A percentile compares a stretch with the other conserved stretches of the same genome.
Conservation (phyloP, 2,113 vertebrate genomes). For the Nothoprocta pentlandii region DNA sequence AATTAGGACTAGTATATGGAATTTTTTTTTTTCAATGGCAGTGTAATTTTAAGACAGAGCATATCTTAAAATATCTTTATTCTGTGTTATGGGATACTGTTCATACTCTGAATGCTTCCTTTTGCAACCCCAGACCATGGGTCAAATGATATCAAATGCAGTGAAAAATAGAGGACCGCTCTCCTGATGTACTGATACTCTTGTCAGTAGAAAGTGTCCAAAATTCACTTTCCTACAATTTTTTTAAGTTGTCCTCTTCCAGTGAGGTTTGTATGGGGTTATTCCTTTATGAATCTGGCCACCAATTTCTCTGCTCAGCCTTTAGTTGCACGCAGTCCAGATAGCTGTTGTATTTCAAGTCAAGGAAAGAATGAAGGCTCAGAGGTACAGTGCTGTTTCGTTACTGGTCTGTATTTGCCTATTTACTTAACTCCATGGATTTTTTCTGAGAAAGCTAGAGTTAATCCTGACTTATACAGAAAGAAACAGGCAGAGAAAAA, state of each 20-base stretch:
- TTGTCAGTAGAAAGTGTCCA: background rate
- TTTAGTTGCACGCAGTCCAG: background rate
- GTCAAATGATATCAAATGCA: background rate
- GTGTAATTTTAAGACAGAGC: background rate
- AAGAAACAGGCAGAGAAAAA: background rate
- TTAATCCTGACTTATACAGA: background rate
- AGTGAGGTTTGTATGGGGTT: fast-evolving
- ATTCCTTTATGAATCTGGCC: background rate
- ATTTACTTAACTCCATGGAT: background rate
- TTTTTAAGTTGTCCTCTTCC: background rate
- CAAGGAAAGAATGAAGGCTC: background rate
- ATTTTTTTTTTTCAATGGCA: background rate
- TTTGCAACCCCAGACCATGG: background rate
- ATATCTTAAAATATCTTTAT: background rate
- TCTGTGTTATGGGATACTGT: background rate
- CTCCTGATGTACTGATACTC: background rate
- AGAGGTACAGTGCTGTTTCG: background rate
- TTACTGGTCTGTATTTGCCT: background rate
- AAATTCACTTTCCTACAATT: background rate
- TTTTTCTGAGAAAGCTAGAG: background rate
- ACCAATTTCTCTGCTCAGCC: background rate
- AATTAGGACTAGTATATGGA: background rate
- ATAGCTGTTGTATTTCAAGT: background rate
- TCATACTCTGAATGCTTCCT: background rate
- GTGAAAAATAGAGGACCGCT: background rate